These are phyloP conservation scores for Poecilia latipinna DNA, from an alignment of 2,113 vertebrate genomes.

Conservation along the genomic window DNA sequence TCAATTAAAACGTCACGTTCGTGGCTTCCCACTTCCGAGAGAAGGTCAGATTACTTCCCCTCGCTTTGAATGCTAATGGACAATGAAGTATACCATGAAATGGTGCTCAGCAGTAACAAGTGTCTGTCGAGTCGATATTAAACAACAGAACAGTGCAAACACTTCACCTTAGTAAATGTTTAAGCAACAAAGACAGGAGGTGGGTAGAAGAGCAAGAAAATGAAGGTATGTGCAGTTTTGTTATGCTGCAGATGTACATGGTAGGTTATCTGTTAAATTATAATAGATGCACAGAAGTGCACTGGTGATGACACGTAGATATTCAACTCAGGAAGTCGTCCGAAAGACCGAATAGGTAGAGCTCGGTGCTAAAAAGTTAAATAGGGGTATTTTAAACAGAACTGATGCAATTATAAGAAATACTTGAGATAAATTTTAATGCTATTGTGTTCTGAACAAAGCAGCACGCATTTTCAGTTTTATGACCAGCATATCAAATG, in stretches of 20 bases:
- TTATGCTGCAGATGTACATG: slow-evolving; percentile 26
- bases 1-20: slow-evolving; percentile 75
- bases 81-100: slow-evolving; percentile 56
- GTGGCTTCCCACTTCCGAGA: slow-evolving; percentile 45
- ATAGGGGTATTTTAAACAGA: no score
- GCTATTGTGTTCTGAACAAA: no score
- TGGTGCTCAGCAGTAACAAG: slow-evolving; percentile 41
- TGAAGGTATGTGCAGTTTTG: slow-evolving; percentile 34
- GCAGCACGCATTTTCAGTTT: no score
- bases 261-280: slow-evolving; percentile 19
- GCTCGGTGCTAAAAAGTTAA: no score
- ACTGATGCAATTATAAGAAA: no score
- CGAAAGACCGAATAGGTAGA: not conserved
- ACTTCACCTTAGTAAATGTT: slow-evolving; percentile 63
- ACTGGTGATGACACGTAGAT: slow-evolving; percentile 2
- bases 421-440: no score
- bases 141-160: slow-evolving; percentile 53
- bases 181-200: slow-evolving; percentile 36
- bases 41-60: slow-evolving; percentile 74
- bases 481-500: no score
- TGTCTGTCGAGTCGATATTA: slow-evolving; percentile 37
- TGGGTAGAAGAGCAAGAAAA: slow-evolving; percentile 33
- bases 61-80: slow-evolving; percentile 69
- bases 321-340: slow-evolving; percentile 12
- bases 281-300: slow-evolving; percentile 7